These are phyloP conservation scores for Eretmochelys imbricata DNA, from an alignment of 2,113 vertebrate species.

Conservation along the genomic window DNA sequence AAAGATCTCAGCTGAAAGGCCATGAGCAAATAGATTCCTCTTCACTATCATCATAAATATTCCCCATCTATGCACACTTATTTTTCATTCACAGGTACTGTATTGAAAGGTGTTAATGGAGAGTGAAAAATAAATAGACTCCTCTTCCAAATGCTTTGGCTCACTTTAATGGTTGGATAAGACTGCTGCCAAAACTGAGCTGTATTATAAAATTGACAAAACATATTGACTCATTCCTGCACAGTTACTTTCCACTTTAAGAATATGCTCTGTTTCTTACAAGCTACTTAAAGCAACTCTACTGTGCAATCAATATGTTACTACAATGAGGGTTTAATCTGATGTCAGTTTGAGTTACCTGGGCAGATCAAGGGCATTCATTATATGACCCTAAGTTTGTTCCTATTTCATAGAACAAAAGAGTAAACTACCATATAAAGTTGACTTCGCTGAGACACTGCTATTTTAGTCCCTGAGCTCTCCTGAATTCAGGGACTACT, in stretches of 20 bases:
- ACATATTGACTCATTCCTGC: not conserved
- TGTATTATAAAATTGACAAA: not conserved
- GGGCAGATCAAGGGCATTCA: not conserved
- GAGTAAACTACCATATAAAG: not conserved
- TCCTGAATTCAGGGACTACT: not conserved
- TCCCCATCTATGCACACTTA: not conserved
- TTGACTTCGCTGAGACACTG: not conserved
- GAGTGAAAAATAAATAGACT: not conserved
- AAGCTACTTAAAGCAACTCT: not conserved
- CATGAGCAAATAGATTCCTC: not conserved
- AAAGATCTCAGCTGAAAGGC: not conserved
- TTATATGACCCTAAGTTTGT: not conserved
- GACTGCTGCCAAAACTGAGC: not conserved
- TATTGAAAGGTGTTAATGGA: not conserved
- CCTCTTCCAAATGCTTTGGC: not conserved
- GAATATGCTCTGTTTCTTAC: not conserved
- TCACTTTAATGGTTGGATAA: not conserved
- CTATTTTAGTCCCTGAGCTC: no score
- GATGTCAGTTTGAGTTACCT: not conserved
- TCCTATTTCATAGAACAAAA: not conserved
- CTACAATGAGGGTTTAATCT: not conserved
- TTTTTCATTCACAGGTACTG: not conserved
- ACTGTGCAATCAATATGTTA: not conserved
- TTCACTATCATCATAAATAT: not conserved
- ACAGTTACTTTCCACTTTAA: not conserved